Percentiles rank a stretch among this genome's conserved stretches.
Evolutionary conservation across 2,888 invertebrate genomes (phyloP).

Genomic region (Boloria euphrosyne): DNA sequence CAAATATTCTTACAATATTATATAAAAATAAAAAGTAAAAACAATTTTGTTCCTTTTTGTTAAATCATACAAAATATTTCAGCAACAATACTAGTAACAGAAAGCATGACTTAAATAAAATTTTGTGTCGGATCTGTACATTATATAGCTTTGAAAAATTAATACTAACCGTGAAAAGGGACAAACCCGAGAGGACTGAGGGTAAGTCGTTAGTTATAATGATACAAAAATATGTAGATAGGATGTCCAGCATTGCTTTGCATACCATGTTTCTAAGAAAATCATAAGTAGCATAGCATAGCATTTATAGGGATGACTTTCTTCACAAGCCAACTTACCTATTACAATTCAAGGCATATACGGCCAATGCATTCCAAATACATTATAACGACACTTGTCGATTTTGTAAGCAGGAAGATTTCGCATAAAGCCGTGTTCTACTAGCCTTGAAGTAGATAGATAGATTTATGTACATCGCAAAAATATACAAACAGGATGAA

Average conservation of each 20-base stretch:
- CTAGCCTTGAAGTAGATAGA: slow-evolving; percentile 19
- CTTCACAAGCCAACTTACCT: slow-evolving; percentile 13
- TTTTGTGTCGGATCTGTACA: too few relatives aligned
- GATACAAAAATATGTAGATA: too few relatives aligned
- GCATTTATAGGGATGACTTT: slow-evolving; percentile 11
- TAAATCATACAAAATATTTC: too few relatives aligned
- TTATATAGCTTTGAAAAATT: too few relatives aligned
- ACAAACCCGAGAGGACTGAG: too few relatives aligned
- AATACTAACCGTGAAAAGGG: too few relatives aligned
- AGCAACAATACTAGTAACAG: too few relatives aligned
- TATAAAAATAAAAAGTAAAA: too few relatives aligned
- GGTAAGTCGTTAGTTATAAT: too few relatives aligned
- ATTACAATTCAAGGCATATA: slow-evolving; percentile 34
- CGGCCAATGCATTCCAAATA: slow-evolving; percentile 36
- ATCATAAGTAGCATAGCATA: background rate
- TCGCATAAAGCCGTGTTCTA: slow-evolving; percentile 23
- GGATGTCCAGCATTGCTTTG: background rate
- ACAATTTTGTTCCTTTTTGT: too few relatives aligned
- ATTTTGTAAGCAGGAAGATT: slow-evolving; percentile 35
- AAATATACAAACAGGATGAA: background rate
- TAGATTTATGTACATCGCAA: background rate
- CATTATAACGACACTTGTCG: slow-evolving; percentile 29
- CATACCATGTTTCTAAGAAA: slow-evolving; percentile 20
- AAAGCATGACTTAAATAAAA: too few relatives aligned
- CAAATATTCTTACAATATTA: too few relatives aligned